Evolutionary conservation across 2,113 vertebrate species (phyloP).

Genomic region (Camelus bactrianus): DNA sequence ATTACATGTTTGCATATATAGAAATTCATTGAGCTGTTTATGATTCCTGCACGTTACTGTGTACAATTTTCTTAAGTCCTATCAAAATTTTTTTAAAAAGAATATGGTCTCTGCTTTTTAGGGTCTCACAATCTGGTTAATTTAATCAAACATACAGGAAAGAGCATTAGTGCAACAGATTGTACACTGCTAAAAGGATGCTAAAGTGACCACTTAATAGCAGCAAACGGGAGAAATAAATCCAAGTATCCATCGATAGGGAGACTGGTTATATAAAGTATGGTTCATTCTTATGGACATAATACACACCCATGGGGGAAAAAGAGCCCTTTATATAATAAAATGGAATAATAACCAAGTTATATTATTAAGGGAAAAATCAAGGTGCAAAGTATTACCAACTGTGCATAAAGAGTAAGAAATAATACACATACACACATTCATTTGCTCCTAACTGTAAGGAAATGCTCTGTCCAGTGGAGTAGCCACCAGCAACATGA

Average conservation of each 20-base stretch:
- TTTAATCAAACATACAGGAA: neutral
- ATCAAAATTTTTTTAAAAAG: neutral
- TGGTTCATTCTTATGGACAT: neutral
- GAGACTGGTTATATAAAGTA: neutral
- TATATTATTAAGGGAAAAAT: neutral
- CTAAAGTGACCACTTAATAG: neutral
- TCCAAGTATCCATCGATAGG: neutral
- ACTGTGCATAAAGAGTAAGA: neutral
- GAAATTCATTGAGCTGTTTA: neutral
- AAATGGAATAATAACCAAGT: neutral
- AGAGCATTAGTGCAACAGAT: neutral
- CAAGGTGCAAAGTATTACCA: neutral
- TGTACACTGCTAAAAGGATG: constrained; percentile 8
- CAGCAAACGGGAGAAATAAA: neutral
- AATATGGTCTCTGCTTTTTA: neutral
- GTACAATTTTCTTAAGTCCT: no score
- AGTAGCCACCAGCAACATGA: neutral
- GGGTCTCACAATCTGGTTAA: neutral
- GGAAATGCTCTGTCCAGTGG: neutral
- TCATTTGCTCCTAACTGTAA: neutral
- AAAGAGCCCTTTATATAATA: neutral
- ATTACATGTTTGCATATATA: neutral
- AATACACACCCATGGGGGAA: neutral
- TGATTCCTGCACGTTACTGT: neutral
- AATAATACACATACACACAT: neutral